Evolutionary conservation across 2,113 vertebrate species (phyloP).

Genomic region (Erythrocercus mccallii): DNA sequence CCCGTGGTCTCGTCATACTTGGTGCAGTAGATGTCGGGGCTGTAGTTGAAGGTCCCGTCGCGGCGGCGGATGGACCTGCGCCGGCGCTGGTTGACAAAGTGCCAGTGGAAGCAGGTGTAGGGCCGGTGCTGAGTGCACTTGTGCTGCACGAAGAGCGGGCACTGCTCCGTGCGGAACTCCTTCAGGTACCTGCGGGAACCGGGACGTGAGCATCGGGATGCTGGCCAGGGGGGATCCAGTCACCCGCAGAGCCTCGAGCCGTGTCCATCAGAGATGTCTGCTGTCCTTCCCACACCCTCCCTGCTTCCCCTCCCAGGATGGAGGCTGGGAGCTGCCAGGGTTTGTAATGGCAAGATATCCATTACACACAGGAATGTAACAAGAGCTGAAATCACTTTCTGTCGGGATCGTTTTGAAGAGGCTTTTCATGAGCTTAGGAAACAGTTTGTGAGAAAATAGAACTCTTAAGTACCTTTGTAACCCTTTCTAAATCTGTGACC

Average conservation of each 20-base stretch:
- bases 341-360: background rate
- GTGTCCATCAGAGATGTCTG: background rate
- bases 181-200: conserved; percentile 88
- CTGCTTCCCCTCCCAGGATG: background rate
- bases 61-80: conserved; percentile 92
- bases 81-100: conserved; percentile 95
- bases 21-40: conserved; percentile 96
- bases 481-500: background rate
- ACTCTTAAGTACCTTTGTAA: background rate
- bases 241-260: background rate
- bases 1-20: conserved; percentile 97
- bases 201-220: background rate
- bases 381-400: background rate
- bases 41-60: conserved; percentile 97
- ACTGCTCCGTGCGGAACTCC: conserved; percentile 98
- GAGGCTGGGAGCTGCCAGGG: background rate
- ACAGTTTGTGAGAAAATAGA: background rate
- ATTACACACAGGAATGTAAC: background rate
- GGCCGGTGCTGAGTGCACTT: conserved; percentile 96
- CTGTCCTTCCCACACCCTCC: background rate
- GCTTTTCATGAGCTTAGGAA: background rate
- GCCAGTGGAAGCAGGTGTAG: conserved; percentile 98
- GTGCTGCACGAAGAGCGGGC: conserved; percentile 95
- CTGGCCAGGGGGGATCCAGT: accelerated
- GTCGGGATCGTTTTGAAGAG: background rate